phyloP scores from a whole-genome alignment of 1,140 invertebrate genomes.

The Scaptomyza graminum region DNA sequence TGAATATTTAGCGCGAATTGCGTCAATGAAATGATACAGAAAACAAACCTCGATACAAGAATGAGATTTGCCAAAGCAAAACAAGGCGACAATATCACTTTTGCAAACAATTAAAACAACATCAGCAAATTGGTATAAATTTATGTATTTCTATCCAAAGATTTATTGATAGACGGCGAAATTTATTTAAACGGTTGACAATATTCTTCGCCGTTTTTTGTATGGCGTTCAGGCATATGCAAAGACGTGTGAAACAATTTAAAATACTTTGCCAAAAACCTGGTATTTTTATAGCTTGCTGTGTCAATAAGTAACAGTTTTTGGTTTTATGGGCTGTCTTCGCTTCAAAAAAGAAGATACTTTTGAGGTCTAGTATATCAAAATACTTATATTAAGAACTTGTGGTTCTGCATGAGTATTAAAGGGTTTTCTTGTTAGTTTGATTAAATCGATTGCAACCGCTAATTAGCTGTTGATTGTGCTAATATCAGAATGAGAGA shows the following conservation, averaged over 20 bases:
- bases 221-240: constrained; percentile 22
- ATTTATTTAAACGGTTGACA: constrained; percentile 73
- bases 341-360: not conserved
- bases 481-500: constrained; percentile 5
- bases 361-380: too few species aligned
- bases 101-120: constrained; percentile 16
- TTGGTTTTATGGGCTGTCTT: not conserved
- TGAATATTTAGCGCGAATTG: constrained; percentile 54
- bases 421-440: not conserved
- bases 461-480: constrained; percentile 45
- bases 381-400: too few species aligned
- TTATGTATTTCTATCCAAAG: constrained; percentile 58
- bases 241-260: constrained; percentile 62
- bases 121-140: constrained; percentile 53
- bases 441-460: constrained; percentile 31
- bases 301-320: constrained; percentile 22
- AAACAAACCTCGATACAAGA: constrained; percentile 19
- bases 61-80: constrained; percentile 28
- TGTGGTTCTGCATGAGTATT: too few species aligned
- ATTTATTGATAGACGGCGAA: constrained; percentile 73
- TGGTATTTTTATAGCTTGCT: constrained; percentile 15
- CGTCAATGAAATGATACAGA: constrained; percentile 18
- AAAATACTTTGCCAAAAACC: constrained; percentile 18
- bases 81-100: not conserved
- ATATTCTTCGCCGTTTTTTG: constrained; percentile 32